phyloP scores from a whole-genome alignment of 2,113 vertebrate species.

The Erinaceus europaeus region DNA sequence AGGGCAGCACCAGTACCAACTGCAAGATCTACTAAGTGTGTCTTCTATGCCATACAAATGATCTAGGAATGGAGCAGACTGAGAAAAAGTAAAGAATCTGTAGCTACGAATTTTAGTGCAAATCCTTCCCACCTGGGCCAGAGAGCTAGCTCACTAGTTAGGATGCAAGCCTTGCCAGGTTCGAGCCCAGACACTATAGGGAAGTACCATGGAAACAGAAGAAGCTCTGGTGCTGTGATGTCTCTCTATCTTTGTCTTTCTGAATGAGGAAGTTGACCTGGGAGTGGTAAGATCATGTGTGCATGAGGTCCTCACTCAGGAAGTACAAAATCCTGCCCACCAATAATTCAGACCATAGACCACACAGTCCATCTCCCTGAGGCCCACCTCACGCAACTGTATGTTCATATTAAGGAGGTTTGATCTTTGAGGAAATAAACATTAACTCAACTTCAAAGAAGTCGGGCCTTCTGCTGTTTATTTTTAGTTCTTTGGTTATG shows the following conservation, averaged over 20 bases:
- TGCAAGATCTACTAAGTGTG: not conserved
- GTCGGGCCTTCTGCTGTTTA: not conserved
- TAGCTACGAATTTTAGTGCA: not conserved
- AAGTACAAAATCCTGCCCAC: too few species aligned
- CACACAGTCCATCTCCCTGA: not conserved
- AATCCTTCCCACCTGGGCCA: not conserved
- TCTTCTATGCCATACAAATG: not conserved
- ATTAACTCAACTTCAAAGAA: constrained; percentile 14
- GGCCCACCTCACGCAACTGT: not conserved
- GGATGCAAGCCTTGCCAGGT: too few species aligned
- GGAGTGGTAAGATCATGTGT: too few species aligned
- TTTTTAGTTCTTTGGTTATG: constrained; percentile 42
- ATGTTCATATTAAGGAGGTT: not conserved
- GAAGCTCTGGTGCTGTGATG: too few species aligned
- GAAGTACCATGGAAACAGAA: too few species aligned
- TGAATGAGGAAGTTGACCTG: too few species aligned
- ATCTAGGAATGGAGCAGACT: not conserved
- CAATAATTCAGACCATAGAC: not conserved
- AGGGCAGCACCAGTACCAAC: not conserved
- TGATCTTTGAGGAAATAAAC: constrained; percentile 12
- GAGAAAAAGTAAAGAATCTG: not conserved
- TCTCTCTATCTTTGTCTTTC: not conserved
- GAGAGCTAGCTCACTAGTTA: too few species aligned
- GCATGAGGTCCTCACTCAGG: too few species aligned
- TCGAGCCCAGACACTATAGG: too few species aligned